phyloP scores from a whole-genome alignment of 2,113 vertebrate species.

The Limnothrissa miodon region DNA sequence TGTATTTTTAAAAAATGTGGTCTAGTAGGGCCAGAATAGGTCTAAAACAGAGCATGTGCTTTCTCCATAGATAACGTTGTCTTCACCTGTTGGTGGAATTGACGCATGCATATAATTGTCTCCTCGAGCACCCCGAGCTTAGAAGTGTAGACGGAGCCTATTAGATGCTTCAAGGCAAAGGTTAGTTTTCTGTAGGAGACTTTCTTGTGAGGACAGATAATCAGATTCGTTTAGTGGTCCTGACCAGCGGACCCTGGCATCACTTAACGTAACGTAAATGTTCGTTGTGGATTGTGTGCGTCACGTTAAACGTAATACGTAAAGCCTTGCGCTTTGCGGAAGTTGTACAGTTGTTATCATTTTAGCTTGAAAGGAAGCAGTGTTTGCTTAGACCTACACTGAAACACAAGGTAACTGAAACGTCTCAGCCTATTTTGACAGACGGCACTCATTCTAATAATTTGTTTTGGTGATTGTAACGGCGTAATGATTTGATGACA shows the following conservation, averaged over 20 bases:
- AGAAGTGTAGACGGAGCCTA: too few relatives aligned
- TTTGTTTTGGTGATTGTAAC: neutral
- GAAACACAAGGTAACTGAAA: slow-evolving; percentile 27
- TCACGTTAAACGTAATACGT: slow-evolving; percentile 9
- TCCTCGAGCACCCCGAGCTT: too few relatives aligned
- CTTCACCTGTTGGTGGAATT: slow-evolving; percentile 1
- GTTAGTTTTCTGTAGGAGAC: neutral
- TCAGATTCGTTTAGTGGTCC: too few relatives aligned
- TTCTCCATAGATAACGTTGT: neutral
- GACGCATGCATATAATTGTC: neutral
- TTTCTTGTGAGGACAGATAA: too few relatives aligned
- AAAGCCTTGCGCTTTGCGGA: neutral
- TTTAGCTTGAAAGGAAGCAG: slow-evolving; percentile 2
- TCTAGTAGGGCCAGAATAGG: too few relatives aligned
- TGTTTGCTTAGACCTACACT: neutral
- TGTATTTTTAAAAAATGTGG: too few relatives aligned
- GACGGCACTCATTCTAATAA: neutral
- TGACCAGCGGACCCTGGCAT: too few relatives aligned
- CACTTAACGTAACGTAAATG: neutral
- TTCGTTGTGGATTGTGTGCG: neutral
- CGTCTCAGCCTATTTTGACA: neutral
- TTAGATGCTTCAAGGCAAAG: neutral
- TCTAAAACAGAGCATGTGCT: neutral
- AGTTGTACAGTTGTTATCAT: slow-evolving; percentile 12
- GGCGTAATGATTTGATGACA: neutral